Conservation (phyloP, 2,797 vertebrate genomes). For the Lacerta bilineata region DNA sequence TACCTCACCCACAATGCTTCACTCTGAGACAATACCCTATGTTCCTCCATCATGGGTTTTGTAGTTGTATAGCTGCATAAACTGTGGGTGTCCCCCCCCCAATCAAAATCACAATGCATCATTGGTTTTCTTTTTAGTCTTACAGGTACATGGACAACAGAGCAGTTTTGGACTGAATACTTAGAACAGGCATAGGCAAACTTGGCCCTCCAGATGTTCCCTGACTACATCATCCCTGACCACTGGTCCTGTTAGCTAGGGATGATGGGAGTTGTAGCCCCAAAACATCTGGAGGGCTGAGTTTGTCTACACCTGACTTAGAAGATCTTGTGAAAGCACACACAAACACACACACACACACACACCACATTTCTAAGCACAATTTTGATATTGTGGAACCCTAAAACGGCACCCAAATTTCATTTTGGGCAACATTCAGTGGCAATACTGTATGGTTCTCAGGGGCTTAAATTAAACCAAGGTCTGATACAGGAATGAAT, state of each 20-base stretch:
- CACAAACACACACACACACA: too few relatives aligned
- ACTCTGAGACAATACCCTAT: too few relatives aligned
- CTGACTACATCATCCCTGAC: too few relatives aligned
- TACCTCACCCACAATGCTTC: too few relatives aligned
- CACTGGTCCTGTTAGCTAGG: too few relatives aligned
- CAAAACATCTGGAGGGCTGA: too few relatives aligned
- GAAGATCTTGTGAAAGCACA: background rate
- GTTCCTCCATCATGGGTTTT: background rate
- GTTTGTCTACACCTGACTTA: too few relatives aligned
- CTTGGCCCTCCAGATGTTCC: too few relatives aligned
- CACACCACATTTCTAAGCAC: background rate
- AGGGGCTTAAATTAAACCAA: background rate
- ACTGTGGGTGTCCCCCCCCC: background rate
- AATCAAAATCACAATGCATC: background rate
- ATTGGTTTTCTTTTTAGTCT: background rate
- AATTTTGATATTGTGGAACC: background rate
- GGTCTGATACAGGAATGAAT: constrained; percentile 24
- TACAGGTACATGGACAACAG: background rate
- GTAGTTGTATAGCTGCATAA: background rate
- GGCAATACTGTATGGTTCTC: background rate
- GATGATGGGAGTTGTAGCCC: too few relatives aligned
- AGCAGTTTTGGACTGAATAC: background rate
- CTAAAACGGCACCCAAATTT: background rate
- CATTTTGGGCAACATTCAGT: background rate
- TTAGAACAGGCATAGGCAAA: background rate